A percentile compares a stretch with the other conserved stretches of the same genome.
These are phyloP conservation scores for Eurypyga helias DNA, from an alignment of 2,113 vertebrate genomes.

Conservation along the genomic window DNA sequence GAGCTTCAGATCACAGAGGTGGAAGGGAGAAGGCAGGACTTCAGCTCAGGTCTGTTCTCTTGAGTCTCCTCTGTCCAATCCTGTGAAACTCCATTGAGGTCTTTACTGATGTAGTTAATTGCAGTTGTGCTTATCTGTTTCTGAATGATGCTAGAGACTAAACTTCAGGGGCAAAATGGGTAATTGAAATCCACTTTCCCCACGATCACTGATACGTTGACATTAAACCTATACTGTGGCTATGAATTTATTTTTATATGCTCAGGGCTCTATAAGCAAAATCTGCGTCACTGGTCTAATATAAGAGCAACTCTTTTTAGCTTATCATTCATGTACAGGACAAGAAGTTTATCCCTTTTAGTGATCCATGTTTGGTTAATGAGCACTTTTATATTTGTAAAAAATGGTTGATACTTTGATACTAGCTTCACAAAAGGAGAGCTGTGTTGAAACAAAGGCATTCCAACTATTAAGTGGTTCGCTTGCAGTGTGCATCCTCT, in stretches of 20 bases:
- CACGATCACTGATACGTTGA: neutral
- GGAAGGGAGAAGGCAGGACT: neutral
- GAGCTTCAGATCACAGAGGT: neutral
- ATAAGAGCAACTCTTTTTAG: neutral
- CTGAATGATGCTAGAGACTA: neutral
- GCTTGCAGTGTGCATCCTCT: neutral
- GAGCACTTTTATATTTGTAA: neutral
- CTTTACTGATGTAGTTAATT: neutral
- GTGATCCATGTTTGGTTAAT: neutral
- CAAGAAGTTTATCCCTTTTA: neutral
- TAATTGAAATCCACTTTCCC: neutral
- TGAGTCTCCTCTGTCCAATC: neutral
- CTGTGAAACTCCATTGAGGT: neutral
- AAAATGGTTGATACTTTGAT: neutral
- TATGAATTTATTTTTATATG: neutral
- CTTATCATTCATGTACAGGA: neutral
- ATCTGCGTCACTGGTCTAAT: neutral
- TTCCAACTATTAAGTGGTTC: neutral
- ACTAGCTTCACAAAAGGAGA: neutral
- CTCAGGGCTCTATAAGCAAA: neutral
- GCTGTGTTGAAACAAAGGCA: neutral
- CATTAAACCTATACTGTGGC: neutral
- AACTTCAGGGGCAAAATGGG: neutral
- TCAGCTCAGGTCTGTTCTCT: neutral
- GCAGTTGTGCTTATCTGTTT: neutral